phyloP scores from a whole-genome alignment of 2,797 vertebrate species.

The Pantherophis vulpinus region DNA sequence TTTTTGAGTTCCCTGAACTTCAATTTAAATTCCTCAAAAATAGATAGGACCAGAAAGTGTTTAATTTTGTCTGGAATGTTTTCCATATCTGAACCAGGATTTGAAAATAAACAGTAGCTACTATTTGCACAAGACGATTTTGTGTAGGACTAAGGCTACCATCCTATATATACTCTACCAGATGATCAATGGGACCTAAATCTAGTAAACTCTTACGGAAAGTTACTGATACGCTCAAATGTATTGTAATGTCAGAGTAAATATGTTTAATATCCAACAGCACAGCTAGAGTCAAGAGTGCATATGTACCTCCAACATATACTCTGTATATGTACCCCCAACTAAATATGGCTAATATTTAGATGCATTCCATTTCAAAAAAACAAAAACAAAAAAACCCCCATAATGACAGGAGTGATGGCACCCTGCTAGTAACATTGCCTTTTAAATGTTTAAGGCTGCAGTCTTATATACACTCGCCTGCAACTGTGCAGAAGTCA shows the following conservation, averaged over 20 bases:
- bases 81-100: background rate
- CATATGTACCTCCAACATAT: background rate
- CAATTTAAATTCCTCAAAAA: background rate
- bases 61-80: background rate
- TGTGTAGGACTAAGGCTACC: background rate
- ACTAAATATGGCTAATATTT: background rate
- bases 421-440: background rate
- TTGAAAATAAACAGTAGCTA: background rate
- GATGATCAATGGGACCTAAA: background rate
- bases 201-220: background rate
- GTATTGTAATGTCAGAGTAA: background rate
- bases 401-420: background rate
- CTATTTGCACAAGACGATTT: background rate
- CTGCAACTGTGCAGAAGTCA: background rate
- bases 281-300: background rate
- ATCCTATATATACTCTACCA: background rate
- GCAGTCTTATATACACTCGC: background rate
- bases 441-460: background rate
- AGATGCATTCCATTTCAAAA: background rate
- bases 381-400: fast-evolving
- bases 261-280: background rate
- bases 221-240: background rate
- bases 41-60: background rate
- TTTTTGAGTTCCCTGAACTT: background rate
- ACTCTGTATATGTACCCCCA: background rate